Conservation (phyloP, 2,797 vertebrate genomes). For the Periophthalmus magnuspinnatus region DNA sequence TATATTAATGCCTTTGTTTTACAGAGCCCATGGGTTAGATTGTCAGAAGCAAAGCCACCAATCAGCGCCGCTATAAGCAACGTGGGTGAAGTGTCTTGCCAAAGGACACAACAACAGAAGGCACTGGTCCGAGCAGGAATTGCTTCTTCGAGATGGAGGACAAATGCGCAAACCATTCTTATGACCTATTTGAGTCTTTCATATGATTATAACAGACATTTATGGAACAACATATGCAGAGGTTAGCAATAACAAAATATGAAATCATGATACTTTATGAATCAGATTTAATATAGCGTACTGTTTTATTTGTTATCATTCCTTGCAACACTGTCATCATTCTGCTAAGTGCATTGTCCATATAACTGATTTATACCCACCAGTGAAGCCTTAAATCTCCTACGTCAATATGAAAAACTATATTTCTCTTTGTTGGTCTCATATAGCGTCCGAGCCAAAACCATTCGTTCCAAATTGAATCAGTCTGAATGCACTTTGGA, state of each 20-base stretch:
- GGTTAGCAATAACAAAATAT: background rate
- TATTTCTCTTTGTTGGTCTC: slow-evolving; percentile 10
- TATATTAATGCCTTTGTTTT: too few relatives aligned
- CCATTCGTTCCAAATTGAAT: slow-evolving; percentile 12
- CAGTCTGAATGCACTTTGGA: slow-evolving; percentile 18
- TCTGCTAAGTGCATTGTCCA: slow-evolving; percentile 2
- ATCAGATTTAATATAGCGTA: background rate
- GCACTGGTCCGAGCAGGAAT: too few relatives aligned
- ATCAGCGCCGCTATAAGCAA: too few relatives aligned
- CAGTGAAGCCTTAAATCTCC: slow-evolving; percentile 7
- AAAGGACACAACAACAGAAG: background rate
- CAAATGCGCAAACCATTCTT: too few relatives aligned
- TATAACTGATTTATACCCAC: slow-evolving; percentile 8
- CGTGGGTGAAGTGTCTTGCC: background rate
- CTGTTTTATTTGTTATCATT: slow-evolving; percentile 1
- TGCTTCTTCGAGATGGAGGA: too few relatives aligned
- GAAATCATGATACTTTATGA: background rate
- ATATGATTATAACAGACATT: background rate
- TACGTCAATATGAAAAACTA: slow-evolving; percentile 12
- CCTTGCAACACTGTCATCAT: slow-evolving; percentile 9
- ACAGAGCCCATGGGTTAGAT: too few relatives aligned
- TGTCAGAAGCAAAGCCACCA: too few relatives aligned
- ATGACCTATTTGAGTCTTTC: too few relatives aligned
- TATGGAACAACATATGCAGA: background rate
- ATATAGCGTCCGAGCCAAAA: background rate